Evolutionary conservation across 1,140 invertebrate genomes (phyloP), one percentile per base, ranked within the genome.

Genomic region (Pseudomyrmex pallidus): DNA sequence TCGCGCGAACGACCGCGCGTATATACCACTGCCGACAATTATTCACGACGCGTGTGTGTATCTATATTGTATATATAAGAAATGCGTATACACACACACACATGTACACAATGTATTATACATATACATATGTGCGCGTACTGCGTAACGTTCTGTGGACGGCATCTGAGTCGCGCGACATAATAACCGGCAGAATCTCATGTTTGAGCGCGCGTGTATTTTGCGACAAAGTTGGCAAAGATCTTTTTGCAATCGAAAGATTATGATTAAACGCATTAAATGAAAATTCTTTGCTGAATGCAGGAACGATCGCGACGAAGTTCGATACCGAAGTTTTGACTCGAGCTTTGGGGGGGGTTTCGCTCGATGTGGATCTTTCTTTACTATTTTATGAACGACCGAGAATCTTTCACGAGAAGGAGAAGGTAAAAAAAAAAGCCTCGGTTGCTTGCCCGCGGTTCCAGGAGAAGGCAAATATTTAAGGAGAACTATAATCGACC

Each of bases 381-480:
- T 61, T 61, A 61, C 10, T 17, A 61, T 61, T 25, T 61, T 9
- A 61, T 10, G 17, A 22, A 61, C 57, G n/a, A 20, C 1, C 57
- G 57, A 25, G 20, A 25, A 10, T 10, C n/a, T 25, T 61, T 25
- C 0, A 35, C 22, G 2, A 35, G 48, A 61, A 20, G 7, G 22
- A 59, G 48, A 52, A 25, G 25, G 44, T 35, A 35, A 13, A 20
- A 13, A 70, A 20, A 50, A 63, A 56, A 62, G 17, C 48, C 46
- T 46, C 50, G 35, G 35, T 35, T 48, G 54, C 46, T 15, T 20
- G 48, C 20, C 59, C 17, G 44, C 74, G 50, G 44, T 25, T 12
- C 62, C 78, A 44, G 56, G 48, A 52, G 15, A 50, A 56, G 25
- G 8, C 84, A 88, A 90, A 90, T 84, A 88, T 90, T 90, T 88